phyloP scores from a whole-genome alignment of 2,797 vertebrate species.

The Xenopus petersii region DNA sequence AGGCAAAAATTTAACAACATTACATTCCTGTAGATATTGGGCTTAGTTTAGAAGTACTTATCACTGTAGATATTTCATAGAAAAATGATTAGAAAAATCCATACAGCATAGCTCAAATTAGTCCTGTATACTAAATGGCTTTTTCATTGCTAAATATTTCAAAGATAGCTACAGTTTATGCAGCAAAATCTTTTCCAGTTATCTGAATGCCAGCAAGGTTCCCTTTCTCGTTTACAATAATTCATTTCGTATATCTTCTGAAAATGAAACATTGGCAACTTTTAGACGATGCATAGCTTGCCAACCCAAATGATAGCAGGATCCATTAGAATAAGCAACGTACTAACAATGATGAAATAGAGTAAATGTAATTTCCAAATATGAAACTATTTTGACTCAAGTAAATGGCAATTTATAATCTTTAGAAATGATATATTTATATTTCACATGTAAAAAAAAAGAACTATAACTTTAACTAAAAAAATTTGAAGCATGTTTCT shows the following conservation, averaged over 20 bases:
- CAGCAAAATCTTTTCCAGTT: too few species aligned
- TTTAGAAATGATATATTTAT: too few species aligned
- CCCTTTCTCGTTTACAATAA: not conserved
- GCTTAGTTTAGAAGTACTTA: not conserved
- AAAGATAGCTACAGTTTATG: not conserved
- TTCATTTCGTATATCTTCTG: not conserved
- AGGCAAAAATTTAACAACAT: not conserved
- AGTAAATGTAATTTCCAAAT: too few species aligned
- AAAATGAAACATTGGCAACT: not conserved
- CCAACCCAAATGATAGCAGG: too few species aligned
- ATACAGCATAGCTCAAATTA: not conserved
- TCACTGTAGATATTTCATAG: conserved; percentile 1
- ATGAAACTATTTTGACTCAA: too few species aligned
- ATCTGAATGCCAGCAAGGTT: not conserved
- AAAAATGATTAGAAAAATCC: not conserved
- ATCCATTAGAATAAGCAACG: too few species aligned
- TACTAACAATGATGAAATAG: too few species aligned
- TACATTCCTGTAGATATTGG: not conserved
- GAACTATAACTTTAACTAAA: too few species aligned
- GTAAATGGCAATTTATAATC: too few species aligned
- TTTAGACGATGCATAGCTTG: too few species aligned
- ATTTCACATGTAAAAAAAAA: too few species aligned
- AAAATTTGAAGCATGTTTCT: too few species aligned
- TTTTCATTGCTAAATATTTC: conserved; percentile 6
- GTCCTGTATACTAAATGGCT: not conserved